Percentiles rank a stretch among this genome's conserved stretches.
phyloP scores from a whole-genome alignment of 2,888 invertebrate genomes.

The Dicyrtoma fusca region DNA sequence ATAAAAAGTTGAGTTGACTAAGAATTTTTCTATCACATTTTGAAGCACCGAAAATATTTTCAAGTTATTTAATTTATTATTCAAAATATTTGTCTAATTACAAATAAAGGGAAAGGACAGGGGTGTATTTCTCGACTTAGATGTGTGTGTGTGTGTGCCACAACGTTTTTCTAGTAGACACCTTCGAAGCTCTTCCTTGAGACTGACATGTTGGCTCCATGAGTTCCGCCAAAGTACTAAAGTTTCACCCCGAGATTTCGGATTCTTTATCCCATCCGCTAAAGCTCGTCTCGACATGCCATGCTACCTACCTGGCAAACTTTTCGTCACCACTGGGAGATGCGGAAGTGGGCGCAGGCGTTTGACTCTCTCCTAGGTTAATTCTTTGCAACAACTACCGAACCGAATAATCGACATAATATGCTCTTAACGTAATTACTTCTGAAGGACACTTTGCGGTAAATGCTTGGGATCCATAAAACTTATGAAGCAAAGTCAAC shows the following conservation, averaged over 20 bases:
- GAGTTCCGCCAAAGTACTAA: slow-evolving; percentile 16
- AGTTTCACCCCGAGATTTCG: not conserved
- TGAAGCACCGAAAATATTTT: not conserved
- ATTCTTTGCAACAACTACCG: too few species aligned
- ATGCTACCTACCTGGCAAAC: slow-evolving; percentile 28
- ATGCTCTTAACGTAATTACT: too few species aligned
- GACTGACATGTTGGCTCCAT: slow-evolving; percentile 14
- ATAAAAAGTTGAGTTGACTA: too few species aligned
- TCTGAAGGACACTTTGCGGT: too few species aligned
- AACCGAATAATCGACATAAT: too few species aligned
- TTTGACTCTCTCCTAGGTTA: too few species aligned
- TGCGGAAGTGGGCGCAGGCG: not conserved
- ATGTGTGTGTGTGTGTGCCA: not conserved
- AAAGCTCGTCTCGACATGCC: not conserved
- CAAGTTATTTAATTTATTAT: not conserved
- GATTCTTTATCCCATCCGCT: slow-evolving; percentile 20
- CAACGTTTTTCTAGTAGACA: not conserved
- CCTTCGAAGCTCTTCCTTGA: not conserved
- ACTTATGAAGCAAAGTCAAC: too few species aligned
- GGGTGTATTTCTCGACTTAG: too few species aligned
- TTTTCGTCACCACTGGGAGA: not conserved
- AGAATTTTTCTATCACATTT: not conserved
- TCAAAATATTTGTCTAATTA: too few species aligned
- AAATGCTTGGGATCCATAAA: too few species aligned
- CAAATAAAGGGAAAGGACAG: too few species aligned